These are phyloP conservation scores for Megaptera novaeangliae DNA, from an alignment of 2,113 vertebrate genomes.

Conservation along the genomic window DNA sequence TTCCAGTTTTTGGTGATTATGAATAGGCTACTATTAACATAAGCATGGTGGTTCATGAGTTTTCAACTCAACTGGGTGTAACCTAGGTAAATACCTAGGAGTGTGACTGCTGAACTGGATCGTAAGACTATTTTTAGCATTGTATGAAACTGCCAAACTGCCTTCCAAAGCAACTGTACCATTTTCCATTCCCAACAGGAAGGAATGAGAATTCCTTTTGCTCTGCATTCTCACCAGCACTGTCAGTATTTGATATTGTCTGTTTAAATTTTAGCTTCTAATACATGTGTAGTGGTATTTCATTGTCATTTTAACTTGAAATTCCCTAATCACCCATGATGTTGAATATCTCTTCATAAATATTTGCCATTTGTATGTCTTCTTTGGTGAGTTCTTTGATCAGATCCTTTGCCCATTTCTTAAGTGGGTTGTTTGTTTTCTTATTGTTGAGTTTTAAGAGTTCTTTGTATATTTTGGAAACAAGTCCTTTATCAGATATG, in stretches of 20 bases:
- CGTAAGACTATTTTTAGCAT: not conserved
- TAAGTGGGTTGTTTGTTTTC: not conserved
- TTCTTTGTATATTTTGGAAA: slow-evolving; percentile 5
- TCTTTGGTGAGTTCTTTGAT: not conserved
- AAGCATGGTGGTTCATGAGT: not conserved
- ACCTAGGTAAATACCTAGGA: not conserved
- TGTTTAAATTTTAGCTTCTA: not conserved
- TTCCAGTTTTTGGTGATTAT: not conserved
- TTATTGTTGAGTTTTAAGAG: not conserved
- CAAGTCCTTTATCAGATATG: not conserved
- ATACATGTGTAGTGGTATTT: not conserved
- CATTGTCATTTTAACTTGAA: not conserved
- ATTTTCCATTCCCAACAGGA: not conserved
- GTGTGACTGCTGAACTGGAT: not conserved
- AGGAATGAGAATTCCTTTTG: not conserved
- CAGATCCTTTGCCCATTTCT: not conserved
- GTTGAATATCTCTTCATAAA: not conserved
- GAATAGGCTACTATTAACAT: not conserved
- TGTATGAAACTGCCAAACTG: not conserved
- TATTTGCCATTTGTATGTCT: not conserved
- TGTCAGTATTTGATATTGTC: not conserved
- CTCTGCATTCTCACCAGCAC: not conserved
- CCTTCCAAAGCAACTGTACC: not conserved
- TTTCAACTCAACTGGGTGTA: not conserved
- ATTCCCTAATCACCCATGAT: not conserved